phyloP scores from a whole-genome alignment of 2,113 vertebrate species.

The Pangasianodon hypophthalmus region DNA sequence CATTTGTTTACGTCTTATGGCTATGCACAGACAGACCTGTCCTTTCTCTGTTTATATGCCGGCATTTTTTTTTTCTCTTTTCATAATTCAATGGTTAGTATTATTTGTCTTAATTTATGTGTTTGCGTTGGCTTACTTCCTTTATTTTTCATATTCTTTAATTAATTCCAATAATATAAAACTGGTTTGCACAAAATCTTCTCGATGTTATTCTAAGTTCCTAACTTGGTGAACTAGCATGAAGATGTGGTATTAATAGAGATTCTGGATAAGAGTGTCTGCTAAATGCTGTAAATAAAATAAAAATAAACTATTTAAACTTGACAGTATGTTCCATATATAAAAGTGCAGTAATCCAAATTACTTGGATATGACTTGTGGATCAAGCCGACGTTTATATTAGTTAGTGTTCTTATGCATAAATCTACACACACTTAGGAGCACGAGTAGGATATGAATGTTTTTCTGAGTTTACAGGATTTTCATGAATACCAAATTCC shows the following conservation, averaged over 20 bases:
- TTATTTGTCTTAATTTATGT: background rate
- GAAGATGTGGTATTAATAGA: background rate
- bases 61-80: background rate
- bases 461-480: background rate
- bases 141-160: background rate
- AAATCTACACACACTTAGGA: background rate
- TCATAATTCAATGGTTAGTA: background rate
- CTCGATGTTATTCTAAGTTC: background rate
- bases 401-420: background rate
- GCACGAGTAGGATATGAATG: background rate
- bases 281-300: background rate
- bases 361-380: background rate
- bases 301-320: background rate
- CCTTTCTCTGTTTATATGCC: background rate
- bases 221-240: background rate
- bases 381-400: background rate
- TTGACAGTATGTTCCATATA: background rate
- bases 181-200: background rate
- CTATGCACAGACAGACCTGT: background rate
- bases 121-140: background rate
- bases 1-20: background rate
- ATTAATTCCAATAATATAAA: background rate
- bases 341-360: background rate
- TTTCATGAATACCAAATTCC: background rate
- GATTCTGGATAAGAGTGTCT: background rate